These are phyloP conservation scores for Bembecia ichneumoniformis DNA, from an alignment of 2,888 invertebrate species.

Conservation along the genomic window DNA sequence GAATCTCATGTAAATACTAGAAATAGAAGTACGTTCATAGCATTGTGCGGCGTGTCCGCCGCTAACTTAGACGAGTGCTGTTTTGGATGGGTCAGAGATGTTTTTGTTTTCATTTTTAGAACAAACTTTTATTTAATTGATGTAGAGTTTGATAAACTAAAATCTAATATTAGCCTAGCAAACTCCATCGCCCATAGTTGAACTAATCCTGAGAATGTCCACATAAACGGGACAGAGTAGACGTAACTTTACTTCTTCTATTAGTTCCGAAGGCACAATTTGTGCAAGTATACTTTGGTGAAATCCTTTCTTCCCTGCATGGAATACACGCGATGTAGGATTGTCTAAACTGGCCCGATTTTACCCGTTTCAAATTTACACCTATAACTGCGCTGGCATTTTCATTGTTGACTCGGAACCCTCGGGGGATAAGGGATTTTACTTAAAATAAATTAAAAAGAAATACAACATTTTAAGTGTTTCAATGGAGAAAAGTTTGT, in stretches of 20 bases:
- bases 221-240: slow-evolving; percentile 49
- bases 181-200: slow-evolving; percentile 61
- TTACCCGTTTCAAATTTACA: slow-evolving; percentile 1
- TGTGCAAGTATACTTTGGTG: slow-evolving; percentile 38
- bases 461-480: slow-evolving; percentile 7
- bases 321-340: slow-evolving; percentile 7
- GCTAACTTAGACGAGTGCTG: slow-evolving; percentile 50
- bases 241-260: slow-evolving; percentile 63
- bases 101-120: slow-evolving; percentile 37
- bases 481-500: slow-evolving; percentile 32
- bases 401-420: slow-evolving; percentile 16
- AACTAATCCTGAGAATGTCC: slow-evolving; percentile 39
- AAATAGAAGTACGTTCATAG: slow-evolving; percentile 43
- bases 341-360: slow-evolving; percentile 6
- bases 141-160: slow-evolving; percentile 49
- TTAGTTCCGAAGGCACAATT: slow-evolving; percentile 46
- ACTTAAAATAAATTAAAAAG: slow-evolving; percentile 13
- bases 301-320: slow-evolving; percentile 50
- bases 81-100: slow-evolving; percentile 69
- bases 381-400: slow-evolving; percentile 14
- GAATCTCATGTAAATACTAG: slow-evolving; percentile 50
- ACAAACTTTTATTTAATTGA: slow-evolving; percentile 48
- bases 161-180: slow-evolving; percentile 55
- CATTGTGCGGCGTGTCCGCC: slow-evolving; percentile 26
- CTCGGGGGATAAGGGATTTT: slow-evolving; percentile 41